Percentiles rank a stretch among this genome's conserved stretches.
Evolutionary conservation across 2,113 vertebrate species (phyloP).

Genomic region (Bubo bubo): DNA sequence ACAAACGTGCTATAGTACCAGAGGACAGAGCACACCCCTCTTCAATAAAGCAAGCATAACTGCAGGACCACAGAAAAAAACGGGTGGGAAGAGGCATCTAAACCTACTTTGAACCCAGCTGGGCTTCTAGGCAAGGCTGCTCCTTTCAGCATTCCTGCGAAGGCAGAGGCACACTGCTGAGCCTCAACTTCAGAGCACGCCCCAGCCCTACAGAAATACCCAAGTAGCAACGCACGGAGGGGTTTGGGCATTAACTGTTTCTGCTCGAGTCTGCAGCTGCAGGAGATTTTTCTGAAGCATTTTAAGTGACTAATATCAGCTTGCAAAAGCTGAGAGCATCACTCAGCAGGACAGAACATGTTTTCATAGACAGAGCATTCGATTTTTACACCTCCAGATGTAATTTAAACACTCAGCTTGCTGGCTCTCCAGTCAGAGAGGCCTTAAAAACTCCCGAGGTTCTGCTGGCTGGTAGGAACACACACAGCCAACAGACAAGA

Average conservation of each 20-base stretch:
- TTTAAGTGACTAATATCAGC: conserved; percentile 8
- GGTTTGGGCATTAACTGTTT: not conserved
- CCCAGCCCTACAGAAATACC: not conserved
- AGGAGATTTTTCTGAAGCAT: not conserved
- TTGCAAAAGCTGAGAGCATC: not conserved
- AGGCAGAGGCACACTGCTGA: not conserved
- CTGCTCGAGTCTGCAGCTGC: not conserved
- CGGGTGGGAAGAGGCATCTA: not conserved
- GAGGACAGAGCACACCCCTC: not conserved
- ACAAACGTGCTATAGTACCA: not conserved
- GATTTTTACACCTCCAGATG: not conserved
- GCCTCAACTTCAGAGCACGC: not conserved
- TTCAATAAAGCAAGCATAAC: not conserved
- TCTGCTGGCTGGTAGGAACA: not conserved
- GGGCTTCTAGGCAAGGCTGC: not conserved
- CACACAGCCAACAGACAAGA: not conserved
- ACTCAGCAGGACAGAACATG: not conserved
- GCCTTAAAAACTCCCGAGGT: not conserved
- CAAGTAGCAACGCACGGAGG: not conserved
- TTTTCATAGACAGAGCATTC: not conserved
- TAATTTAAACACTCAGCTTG: not conserved
- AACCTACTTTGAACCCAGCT: not conserved
- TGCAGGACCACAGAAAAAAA: not conserved
- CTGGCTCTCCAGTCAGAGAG: not conserved
- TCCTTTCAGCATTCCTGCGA: not conserved